A percentile compares a stretch with the other conserved stretches of the same genome.
Conservation (phyloP, 2,797 vertebrate species). For the Galago senegalensis region DNA sequence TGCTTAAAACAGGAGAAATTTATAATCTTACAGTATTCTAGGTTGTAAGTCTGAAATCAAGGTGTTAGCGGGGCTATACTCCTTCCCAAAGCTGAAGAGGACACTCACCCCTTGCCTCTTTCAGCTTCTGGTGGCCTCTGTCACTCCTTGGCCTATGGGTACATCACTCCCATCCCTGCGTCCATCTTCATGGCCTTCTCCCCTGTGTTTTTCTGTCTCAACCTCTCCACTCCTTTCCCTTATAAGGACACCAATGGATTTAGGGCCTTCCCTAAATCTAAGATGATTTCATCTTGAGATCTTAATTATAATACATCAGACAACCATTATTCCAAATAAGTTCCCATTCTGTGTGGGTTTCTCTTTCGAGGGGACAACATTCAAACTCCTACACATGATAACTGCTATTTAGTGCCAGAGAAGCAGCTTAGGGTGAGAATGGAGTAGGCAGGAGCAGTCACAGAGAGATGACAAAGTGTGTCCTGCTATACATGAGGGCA, state of each 20-base stretch:
- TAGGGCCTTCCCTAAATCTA: background rate
- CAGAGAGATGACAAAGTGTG: background rate
- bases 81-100: background rate
- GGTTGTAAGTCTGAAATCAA: background rate
- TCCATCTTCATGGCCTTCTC: background rate
- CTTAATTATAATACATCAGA: background rate
- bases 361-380: background rate
- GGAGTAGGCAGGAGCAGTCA: background rate
- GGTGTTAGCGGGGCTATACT: background rate
- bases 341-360: background rate
- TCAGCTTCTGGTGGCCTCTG: background rate
- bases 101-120: background rate
- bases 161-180: background rate
- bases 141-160: background rate
- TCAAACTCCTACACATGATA: background rate
- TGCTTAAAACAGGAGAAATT: conserved; percentile 1
- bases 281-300: background rate
- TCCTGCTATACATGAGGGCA: background rate
- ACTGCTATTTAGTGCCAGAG: background rate
- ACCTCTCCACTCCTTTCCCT: background rate
- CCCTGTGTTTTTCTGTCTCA: background rate
- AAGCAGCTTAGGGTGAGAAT: background rate
- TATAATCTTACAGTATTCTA: background rate
- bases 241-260: background rate
- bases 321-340: background rate